phyloP scores from a whole-genome alignment of 2,888 invertebrate species.

The Catocala fraxini region DNA sequence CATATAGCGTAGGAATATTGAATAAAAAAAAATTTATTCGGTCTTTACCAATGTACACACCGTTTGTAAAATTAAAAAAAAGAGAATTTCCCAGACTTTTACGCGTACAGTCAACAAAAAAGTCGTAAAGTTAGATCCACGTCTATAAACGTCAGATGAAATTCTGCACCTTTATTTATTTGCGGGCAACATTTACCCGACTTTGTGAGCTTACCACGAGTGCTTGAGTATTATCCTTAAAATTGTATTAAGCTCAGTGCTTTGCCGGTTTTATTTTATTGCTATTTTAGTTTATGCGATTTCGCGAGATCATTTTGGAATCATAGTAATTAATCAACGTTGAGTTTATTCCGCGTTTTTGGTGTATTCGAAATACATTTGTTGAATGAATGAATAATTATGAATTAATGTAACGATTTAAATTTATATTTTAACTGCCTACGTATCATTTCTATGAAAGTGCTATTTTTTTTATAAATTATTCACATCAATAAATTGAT shows the following conservation, averaged over 20 bases:
- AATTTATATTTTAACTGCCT: no score
- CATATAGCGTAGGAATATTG: no score
- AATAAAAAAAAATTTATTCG: no score
- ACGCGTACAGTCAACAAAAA: constrained; percentile 44
- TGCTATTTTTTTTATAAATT: no score
- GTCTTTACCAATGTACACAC: not conserved
- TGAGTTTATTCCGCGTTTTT: not conserved
- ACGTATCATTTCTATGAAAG: no score
- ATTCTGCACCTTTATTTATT: constrained; percentile 55
- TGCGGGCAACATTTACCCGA: constrained; percentile 46
- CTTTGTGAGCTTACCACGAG: constrained; percentile 41
- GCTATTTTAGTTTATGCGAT: constrained; percentile 27
- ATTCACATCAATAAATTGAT: no score
- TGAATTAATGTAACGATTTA: no score
- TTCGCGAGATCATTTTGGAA: constrained; percentile 4
- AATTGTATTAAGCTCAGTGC: constrained; percentile 46
- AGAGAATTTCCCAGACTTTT: constrained; percentile 18
- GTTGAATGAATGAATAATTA: no score
- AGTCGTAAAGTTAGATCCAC: constrained; percentile 44
- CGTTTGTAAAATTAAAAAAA: constrained; percentile 1
- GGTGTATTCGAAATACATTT: not conserved
- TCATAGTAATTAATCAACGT: constrained; percentile 15
- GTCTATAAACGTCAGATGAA: constrained; percentile 55
- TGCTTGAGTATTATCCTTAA: constrained; percentile 43
- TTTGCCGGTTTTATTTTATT: constrained; percentile 37